Conservation (phyloP, 2,797 vertebrate species). For the Enoplosus armatus region DNA sequence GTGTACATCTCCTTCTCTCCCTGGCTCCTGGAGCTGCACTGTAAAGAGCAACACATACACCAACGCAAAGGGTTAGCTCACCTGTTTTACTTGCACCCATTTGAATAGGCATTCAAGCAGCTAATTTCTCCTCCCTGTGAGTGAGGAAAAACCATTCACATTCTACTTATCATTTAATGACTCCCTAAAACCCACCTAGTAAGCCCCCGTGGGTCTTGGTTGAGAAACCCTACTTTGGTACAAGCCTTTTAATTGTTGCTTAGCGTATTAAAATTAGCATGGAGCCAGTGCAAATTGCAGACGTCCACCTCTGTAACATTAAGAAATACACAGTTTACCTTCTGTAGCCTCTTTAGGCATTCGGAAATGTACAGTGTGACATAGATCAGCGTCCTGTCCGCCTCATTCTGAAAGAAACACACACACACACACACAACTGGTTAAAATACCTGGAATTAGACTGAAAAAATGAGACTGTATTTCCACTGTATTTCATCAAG, state of each 20-base stretch:
- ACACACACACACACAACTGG: not conserved
- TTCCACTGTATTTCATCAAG: not conserved
- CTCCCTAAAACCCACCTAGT: not conserved
- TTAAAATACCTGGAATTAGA: not conserved
- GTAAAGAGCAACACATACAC: constrained; percentile 49
- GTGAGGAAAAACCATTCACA: not conserved
- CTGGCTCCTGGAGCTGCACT: constrained; percentile 96
- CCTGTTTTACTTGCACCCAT: not conserved
- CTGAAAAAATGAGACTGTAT: accelerated
- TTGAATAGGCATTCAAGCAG: constrained; percentile 10
- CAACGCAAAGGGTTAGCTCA: not conserved
- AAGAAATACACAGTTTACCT: constrained; percentile 83
- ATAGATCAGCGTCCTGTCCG: constrained; percentile 97
- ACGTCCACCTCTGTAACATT: not conserved
- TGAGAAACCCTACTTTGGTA: not conserved
- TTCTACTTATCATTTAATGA: constrained; percentile 4
- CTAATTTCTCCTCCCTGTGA: not conserved
- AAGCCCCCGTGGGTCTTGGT: too few relatives aligned
- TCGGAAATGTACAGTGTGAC: constrained; percentile 98
- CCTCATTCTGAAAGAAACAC: constrained; percentile 91
- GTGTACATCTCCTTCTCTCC: constrained; percentile 99
- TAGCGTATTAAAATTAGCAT: not conserved
- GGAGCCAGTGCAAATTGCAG: not conserved
- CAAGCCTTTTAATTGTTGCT: not conserved
- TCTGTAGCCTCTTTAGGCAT: constrained; percentile 97